These are phyloP conservation scores for Dusona sp. DNA, from an alignment of 2,888 invertebrate species.

Conservation along the genomic window DNA sequence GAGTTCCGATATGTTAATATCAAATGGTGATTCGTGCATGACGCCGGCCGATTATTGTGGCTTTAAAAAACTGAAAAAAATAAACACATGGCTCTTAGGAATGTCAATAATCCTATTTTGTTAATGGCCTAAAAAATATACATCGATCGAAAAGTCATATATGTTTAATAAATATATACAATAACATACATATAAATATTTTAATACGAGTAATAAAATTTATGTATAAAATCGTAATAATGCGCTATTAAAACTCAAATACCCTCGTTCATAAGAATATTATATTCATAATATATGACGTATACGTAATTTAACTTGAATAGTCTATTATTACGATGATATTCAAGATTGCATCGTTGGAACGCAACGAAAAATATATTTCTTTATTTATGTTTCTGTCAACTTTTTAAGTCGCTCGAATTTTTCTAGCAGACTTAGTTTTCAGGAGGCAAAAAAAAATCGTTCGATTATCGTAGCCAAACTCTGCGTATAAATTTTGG, in stretches of 20 bases:
- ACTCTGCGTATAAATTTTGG: too few relatives aligned
- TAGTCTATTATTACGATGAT: background rate
- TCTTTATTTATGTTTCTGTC: background rate
- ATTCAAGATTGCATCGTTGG: background rate
- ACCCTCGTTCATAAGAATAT: too few relatives aligned
- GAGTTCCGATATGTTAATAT: background rate
- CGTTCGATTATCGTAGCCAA: too few relatives aligned
- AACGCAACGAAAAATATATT: background rate
- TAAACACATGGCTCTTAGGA: conserved; percentile 26
- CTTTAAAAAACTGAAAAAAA: conserved; percentile 12
- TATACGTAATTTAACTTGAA: too few relatives aligned
- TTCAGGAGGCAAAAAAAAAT: too few relatives aligned
- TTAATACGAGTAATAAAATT: too few relatives aligned
- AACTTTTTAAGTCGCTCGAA: too few relatives aligned
- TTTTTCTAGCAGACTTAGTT: too few relatives aligned
- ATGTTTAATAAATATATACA: background rate
- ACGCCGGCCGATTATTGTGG: conserved; percentile 8
- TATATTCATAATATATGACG: too few relatives aligned
- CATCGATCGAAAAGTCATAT: background rate
- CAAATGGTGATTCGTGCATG: conserved; percentile 5
- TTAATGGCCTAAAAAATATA: background rate
- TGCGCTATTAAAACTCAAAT: too few relatives aligned
- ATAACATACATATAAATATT: too few relatives aligned
- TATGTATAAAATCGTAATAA: too few relatives aligned
- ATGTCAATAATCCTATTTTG: background rate